Evolutionary conservation across 2,888 invertebrate genomes (phyloP).

Genomic region (Cataglyphis altisquamis): DNA sequence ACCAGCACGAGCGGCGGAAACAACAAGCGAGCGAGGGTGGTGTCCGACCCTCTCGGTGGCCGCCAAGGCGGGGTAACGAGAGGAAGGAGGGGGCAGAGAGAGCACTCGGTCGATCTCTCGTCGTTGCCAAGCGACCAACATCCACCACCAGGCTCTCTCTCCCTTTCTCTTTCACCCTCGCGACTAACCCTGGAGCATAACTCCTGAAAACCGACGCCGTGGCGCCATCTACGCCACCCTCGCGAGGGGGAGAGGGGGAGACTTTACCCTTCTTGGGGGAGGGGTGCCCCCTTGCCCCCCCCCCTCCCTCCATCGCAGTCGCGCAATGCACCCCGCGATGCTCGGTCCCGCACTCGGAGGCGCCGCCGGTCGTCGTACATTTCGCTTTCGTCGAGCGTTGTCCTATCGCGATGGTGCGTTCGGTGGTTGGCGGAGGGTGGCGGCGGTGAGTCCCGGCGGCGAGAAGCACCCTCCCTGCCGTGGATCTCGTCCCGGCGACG

Average conservation of each 20-base stretch:
- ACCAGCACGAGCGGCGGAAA: conserved; percentile 21
- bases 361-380: conserved; percentile 64
- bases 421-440: conserved; percentile 18
- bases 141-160: conserved; percentile 71
- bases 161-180: conserved; percentile 6
- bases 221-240: conserved; percentile 62
- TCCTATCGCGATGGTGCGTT: conserved; percentile 54
- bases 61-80: conserved; percentile 26
- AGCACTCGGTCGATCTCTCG: conserved; percentile 85
- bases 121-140: conserved; percentile 85
- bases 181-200: conserved; percentile 52
- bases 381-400: conserved; percentile 57
- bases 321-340: conserved; percentile 83
- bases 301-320: conserved; percentile 72
- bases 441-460: conserved; percentile 35
- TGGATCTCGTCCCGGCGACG: conserved; percentile 42
- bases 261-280: conserved; percentile 56
- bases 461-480: conserved; percentile 29
- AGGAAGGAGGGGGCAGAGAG: conserved; percentile 81
- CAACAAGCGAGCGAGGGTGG: conserved; percentile 50
- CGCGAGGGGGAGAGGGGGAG: not conserved
- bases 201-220: conserved; percentile 56
- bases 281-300: conserved; percentile 56
- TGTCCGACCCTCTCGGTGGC: conserved; percentile 46
- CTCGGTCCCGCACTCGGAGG: conserved; percentile 78